Percentiles rank a stretch among this genome's conserved stretches.
Conservation (phyloP, 2,797 vertebrate species). For the Eulemur albifrons region DNA sequence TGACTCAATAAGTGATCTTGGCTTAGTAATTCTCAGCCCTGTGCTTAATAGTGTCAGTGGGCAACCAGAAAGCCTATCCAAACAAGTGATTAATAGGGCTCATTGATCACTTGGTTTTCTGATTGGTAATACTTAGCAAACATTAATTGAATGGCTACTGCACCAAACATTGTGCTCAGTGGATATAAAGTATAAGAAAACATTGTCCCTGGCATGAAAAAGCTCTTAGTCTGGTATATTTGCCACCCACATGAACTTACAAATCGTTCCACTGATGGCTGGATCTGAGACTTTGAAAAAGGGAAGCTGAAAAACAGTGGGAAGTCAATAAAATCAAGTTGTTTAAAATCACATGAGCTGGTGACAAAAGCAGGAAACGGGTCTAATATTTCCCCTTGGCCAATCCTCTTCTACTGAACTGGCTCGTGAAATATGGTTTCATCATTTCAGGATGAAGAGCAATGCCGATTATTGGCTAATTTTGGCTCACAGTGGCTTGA, state of each 20-base stretch:
- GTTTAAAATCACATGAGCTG: background rate
- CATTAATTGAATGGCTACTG: background rate
- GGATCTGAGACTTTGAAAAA: background rate
- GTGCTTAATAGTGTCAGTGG: background rate
- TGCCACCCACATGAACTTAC: background rate
- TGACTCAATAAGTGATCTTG: background rate
- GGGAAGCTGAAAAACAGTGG: background rate
- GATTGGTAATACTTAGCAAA: background rate
- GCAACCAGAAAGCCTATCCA: background rate
- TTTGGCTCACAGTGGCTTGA: background rate
- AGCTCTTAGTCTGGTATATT: background rate
- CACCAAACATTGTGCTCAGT: background rate
- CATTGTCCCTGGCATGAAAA: background rate
- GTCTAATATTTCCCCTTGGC: background rate
- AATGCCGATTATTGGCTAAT: constrained; percentile 9
- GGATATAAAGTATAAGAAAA: background rate
- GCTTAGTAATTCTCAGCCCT: background rate
- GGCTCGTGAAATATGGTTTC: background rate
- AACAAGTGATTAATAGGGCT: background rate
- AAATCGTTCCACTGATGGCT: background rate
- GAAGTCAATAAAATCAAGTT: background rate
- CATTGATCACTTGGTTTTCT: background rate
- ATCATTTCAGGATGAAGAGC: constrained; percentile 29
- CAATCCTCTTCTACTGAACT: background rate
- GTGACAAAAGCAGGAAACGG: background rate